Percentiles rank a stretch among this genome's conserved stretches.
phyloP scores from a whole-genome alignment of 2,888 invertebrate species.

The Nephrotoma flavescens region DNA sequence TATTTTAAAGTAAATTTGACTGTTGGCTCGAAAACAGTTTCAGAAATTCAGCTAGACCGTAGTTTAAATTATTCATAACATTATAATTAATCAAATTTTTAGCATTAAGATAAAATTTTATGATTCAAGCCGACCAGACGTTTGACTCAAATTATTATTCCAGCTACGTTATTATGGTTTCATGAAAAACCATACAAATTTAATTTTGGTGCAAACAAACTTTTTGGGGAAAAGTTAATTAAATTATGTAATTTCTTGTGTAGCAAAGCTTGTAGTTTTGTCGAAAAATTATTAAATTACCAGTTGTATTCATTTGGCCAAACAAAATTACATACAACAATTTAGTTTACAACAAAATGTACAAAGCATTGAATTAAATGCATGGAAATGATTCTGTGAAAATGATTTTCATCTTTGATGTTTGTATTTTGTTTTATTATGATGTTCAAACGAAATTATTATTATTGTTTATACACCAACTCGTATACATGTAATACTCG shows the following conservation, averaged over 20 bases:
- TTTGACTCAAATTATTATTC: not conserved
- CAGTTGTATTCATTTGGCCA: not conserved
- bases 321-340: not conserved
- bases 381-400: not conserved
- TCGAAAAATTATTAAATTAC: not conserved
- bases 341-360: not conserved
- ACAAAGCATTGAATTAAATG: not conserved
- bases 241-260: not conserved
- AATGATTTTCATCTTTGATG: not conserved
- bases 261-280: not conserved
- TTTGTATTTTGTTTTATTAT: not conserved
- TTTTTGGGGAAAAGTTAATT: not conserved
- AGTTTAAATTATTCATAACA: not conserved
- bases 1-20: not conserved
- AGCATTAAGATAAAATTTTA: not conserved
- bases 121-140: not conserved
- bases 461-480: not conserved
- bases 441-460: not conserved
- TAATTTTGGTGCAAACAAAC: not conserved
- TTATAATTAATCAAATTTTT: not conserved
- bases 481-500: too few relatives aligned
- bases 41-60: not conserved
- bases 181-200: not conserved
- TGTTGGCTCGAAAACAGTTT: not conserved
- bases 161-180: not conserved